Evolutionary conservation across 2,797 vertebrate genomes (phyloP).

Genomic region (Diglossa cyanea): DNA sequence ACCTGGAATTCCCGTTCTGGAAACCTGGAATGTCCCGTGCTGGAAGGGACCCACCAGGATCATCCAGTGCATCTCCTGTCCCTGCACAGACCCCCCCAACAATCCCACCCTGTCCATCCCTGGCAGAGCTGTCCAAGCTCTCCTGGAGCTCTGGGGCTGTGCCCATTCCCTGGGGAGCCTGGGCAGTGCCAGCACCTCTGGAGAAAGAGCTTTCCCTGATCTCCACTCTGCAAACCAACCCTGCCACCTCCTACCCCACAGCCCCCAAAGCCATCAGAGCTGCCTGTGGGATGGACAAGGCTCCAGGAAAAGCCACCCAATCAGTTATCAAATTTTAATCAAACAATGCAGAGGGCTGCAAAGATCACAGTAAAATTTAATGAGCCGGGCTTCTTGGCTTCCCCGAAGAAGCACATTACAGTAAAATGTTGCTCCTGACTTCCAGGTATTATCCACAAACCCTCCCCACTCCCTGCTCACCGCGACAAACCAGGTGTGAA

Average conservation of each 20-base stretch:
- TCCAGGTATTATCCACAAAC: not conserved
- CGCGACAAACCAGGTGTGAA: not conserved
- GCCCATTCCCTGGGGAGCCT: not conserved
- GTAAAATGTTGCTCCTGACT: not conserved
- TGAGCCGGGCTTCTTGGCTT: conserved; percentile 53
- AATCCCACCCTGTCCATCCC: not conserved
- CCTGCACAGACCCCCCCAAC: not conserved
- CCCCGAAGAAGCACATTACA: conserved; percentile 12
- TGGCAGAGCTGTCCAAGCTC: accelerated
- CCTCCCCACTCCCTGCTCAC: not conserved
- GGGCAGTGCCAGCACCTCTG: not conserved
- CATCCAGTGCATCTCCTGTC: accelerated
- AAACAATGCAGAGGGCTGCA: conserved; percentile 51
- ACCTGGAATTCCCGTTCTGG: too few species aligned
- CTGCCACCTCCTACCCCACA: not conserved
- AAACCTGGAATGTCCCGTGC: accelerated
- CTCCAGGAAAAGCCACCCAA: conserved; percentile 60
- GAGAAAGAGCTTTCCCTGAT: not conserved
- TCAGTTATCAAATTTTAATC: conserved; percentile 61
- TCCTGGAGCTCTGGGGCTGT: not conserved
- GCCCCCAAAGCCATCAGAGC: not conserved
- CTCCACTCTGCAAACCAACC: not conserved
- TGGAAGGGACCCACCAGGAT: not conserved
- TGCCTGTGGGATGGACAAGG: not conserved
- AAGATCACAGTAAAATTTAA: conserved; percentile 49